phyloP scores from a whole-genome alignment of 2,888 invertebrate genomes.

The Synanthedon andrenaeformis region DNA sequence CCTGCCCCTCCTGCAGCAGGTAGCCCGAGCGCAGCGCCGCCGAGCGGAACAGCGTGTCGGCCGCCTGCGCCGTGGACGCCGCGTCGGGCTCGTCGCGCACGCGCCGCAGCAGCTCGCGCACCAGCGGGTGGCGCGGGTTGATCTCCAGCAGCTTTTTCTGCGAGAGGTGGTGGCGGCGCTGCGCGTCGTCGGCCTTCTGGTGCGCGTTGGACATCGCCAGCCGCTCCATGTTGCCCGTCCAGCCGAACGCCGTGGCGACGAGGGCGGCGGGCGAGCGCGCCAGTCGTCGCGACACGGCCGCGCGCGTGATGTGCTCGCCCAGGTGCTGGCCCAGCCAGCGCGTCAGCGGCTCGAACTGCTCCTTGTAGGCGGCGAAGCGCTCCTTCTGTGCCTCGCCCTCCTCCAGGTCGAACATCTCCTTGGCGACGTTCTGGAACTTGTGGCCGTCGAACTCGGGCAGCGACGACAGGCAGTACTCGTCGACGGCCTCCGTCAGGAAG shows the following conservation, averaged over 20 bases:
- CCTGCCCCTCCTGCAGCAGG: constrained; percentile 75
- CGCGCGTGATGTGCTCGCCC: constrained; percentile 82
- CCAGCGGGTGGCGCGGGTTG: constrained; percentile 96
- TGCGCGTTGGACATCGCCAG: constrained; percentile 96
- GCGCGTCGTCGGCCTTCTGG: constrained; percentile 92
- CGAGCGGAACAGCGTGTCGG: constrained; percentile 90
- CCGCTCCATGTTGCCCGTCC: constrained; percentile 99
- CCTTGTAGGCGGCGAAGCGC: constrained; percentile 80
- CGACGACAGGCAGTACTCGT: constrained; percentile 96
- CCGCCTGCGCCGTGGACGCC: constrained; percentile 83
- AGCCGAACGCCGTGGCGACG: constrained; percentile 96
- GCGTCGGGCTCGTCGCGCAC: constrained; percentile 84
- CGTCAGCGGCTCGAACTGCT: constrained; percentile 87
- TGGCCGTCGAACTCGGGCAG: constrained; percentile 98
- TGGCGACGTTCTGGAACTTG: constrained; percentile 99
- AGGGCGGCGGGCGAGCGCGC: constrained; percentile 95
- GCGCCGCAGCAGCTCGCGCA: constrained; percentile 88
- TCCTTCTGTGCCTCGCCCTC: constrained; percentile 80
- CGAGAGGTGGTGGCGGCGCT: constrained; percentile 87
- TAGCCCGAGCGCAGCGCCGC: constrained; percentile 86
- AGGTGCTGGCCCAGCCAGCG: constrained; percentile 91
- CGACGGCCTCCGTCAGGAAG: constrained; percentile 95
- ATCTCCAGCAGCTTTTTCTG: constrained; percentile 98
- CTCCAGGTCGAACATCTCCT: constrained; percentile 92
- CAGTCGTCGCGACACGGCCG: constrained; percentile 87